A percentile compares a stretch with the other conserved stretches of the same genome.
Evolutionary conservation across 1,140 invertebrate species (phyloP).

Genomic region (Drosophila mauritiana): DNA sequence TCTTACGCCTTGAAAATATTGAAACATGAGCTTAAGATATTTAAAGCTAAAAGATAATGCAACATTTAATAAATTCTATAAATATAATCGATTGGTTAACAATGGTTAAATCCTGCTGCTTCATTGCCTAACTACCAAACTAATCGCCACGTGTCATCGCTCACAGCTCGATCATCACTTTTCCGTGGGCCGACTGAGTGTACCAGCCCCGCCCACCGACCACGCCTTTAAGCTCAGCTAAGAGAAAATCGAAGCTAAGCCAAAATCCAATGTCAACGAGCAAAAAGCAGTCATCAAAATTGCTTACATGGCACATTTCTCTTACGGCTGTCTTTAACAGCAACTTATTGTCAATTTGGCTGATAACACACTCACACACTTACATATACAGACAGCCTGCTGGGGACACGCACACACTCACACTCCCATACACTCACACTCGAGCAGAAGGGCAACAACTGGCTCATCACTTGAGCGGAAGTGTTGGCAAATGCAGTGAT

Average conservation of each 20-base stretch:
- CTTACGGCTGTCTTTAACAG: slow-evolving; percentile 77
- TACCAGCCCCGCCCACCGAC: neutral
- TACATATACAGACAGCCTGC: slow-evolving; percentile 21
- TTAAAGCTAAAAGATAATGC: no score
- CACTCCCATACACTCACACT: slow-evolving; percentile 4
- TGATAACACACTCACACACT: slow-evolving; percentile 62
- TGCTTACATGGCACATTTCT: slow-evolving; percentile 78
- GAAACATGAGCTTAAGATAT: no score
- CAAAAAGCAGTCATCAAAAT: slow-evolving; percentile 66
- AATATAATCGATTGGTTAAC: neutral
- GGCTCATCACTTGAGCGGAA: slow-evolving; percentile 81
- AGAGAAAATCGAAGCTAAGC: slow-evolving; percentile 41
- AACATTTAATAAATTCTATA: neutral
- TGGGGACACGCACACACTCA: slow-evolving; percentile 14
- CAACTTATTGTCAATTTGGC: slow-evolving; percentile 79
- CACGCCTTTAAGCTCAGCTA: slow-evolving; percentile 64
- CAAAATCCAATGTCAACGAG: slow-evolving; percentile 60
- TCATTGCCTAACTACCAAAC: slow-evolving; percentile 22
- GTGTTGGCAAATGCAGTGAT: slow-evolving; percentile 83
- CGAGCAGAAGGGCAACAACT: slow-evolving; percentile 61
- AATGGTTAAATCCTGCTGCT: slow-evolving; percentile 6
- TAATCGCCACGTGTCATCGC: slow-evolving; percentile 50
- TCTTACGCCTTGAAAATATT: no score
- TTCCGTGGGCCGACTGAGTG: slow-evolving; percentile 1
- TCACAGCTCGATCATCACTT: slow-evolving; percentile 49